Conservation (phyloP, 2,888 invertebrate species). For the Cyaniris semiargus region DNA sequence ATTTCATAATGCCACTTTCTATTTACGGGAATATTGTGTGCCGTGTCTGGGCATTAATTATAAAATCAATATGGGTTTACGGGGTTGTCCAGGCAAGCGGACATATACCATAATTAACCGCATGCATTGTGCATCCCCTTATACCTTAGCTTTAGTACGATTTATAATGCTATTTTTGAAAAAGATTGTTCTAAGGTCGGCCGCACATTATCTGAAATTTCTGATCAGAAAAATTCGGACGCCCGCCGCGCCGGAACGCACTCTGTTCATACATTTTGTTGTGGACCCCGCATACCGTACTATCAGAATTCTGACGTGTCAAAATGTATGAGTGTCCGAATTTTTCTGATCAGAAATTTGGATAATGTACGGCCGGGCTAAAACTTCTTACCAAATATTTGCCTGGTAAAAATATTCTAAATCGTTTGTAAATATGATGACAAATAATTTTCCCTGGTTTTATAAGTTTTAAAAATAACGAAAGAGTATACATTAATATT, state of each 20-base stretch:
- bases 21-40: neutral
- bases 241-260: too few relatives aligned
- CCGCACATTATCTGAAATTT: too few relatives aligned
- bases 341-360: too few relatives aligned
- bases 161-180: too few relatives aligned
- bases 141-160: neutral
- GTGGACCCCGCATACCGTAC: too few relatives aligned
- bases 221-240: too few relatives aligned
- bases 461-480: neutral
- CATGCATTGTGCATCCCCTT: neutral
- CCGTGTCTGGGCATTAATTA: slow-evolving; percentile 12
- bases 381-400: too few relatives aligned
- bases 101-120: neutral
- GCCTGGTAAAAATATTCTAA: neutral
- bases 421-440: neutral
- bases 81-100: slow-evolving; percentile 12
- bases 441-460: neutral
- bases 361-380: too few relatives aligned
- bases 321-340: too few relatives aligned
- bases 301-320: too few relatives aligned
- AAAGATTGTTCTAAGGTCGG: too few relatives aligned
- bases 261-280: too few relatives aligned
- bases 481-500: neutral
- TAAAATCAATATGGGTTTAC: slow-evolving; percentile 20
- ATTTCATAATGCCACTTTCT: neutral